Evolutionary conservation across 2,888 invertebrate species (phyloP).

Genomic region (Opisthograptis luteolata): DNA sequence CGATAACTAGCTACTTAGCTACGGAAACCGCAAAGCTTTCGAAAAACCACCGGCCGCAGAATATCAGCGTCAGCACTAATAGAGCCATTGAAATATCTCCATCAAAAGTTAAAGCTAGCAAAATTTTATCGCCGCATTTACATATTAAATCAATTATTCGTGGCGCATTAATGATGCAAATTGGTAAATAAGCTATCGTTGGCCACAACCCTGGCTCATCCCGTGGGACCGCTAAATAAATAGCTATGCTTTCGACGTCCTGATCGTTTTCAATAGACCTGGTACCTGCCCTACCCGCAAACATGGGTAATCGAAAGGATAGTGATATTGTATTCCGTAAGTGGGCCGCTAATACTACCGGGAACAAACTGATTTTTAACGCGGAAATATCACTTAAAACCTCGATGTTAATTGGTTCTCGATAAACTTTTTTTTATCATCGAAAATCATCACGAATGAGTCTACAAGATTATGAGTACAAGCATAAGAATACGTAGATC

Average conservation of each 20-base stretch:
- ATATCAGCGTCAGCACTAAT: constrained; percentile 34
- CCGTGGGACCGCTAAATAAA: constrained; percentile 67
- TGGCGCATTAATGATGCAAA: constrained; percentile 75
- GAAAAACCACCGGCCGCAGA: constrained; percentile 29
- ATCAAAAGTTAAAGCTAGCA: constrained; percentile 39
- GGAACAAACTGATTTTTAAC: background rate
- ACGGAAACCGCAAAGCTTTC: constrained; percentile 30
- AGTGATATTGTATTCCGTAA: background rate
- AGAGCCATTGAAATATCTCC: constrained; percentile 29
- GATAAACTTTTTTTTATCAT: background rate
- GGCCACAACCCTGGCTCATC: constrained; percentile 56
- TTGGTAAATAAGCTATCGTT: constrained; percentile 75
- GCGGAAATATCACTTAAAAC: background rate
- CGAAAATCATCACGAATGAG: too few species aligned
- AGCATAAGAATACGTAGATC: too few species aligned
- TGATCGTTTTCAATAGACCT: constrained; percentile 60
- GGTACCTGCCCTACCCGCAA: constrained; percentile 46
- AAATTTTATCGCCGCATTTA: constrained; percentile 62
- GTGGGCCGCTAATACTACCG: background rate
- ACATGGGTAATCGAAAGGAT: constrained; percentile 41
- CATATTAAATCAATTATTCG: constrained; percentile 73
- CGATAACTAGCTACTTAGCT: constrained; percentile 22
- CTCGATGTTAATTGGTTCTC: background rate
- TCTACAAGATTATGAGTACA: too few species aligned
- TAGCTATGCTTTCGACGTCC: constrained; percentile 50